phyloP scores from a whole-genome alignment of 2,888 invertebrate species.

The Ischnura elegans region DNA sequence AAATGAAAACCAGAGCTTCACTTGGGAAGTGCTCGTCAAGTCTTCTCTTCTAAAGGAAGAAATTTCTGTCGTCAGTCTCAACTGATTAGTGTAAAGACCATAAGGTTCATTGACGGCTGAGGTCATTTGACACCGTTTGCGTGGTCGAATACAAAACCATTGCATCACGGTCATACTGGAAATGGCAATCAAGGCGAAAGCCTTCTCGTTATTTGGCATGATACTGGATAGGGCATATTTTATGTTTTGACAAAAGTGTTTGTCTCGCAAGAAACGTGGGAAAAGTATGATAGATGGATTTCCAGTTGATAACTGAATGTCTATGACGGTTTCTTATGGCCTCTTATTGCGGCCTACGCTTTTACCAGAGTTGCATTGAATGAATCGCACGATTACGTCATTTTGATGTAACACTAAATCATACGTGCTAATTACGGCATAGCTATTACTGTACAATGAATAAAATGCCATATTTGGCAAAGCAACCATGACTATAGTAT shows the following conservation, averaged over 20 bases:
- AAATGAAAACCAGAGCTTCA: too few relatives aligned
- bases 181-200: background rate
- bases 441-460: too few relatives aligned
- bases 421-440: too few relatives aligned
- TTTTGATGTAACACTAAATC: too few relatives aligned
- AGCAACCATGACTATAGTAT: too few relatives aligned
- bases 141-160: background rate
- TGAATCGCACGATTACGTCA: too few relatives aligned
- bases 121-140: background rate
- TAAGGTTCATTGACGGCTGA: background rate
- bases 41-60: background rate
- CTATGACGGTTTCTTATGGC: too few relatives aligned
- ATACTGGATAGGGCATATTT: background rate
- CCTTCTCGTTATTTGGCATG: background rate
- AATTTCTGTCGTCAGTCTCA: background rate
- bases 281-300: background rate
- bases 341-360: too few relatives aligned
- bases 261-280: background rate
- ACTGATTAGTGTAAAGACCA: background rate
- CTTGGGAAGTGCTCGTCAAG: too few relatives aligned
- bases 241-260: background rate
- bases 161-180: background rate
- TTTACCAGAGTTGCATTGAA: too few relatives aligned
- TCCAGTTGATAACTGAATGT: too few relatives aligned
- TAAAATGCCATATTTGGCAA: too few relatives aligned